Percentiles rank a stretch among this genome's conserved stretches.
Evolutionary conservation across 2,113 vertebrate genomes (phyloP).

Genomic region (Gracilinanus agilis): DNA sequence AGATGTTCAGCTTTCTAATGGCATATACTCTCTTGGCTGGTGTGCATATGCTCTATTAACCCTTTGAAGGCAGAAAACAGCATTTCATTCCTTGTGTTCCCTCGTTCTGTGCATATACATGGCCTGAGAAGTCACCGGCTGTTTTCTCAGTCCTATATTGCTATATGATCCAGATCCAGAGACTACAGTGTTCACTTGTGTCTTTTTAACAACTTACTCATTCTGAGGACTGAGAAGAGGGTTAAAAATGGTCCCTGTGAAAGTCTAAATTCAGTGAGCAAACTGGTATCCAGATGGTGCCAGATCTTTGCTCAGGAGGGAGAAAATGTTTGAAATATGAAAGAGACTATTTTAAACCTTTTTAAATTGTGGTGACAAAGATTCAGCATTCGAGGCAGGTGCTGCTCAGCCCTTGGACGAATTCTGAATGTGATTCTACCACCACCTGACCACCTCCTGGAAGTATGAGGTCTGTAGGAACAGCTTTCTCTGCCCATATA

Average conservation of each 20-base stretch:
- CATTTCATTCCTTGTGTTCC: neutral
- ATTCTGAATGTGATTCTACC: neutral
- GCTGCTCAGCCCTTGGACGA: neutral
- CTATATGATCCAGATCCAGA: neutral
- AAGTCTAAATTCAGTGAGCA: constrained; percentile 40
- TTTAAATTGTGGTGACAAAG: constrained; percentile 11
- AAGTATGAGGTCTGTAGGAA: neutral
- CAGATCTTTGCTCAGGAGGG: constrained; percentile 39
- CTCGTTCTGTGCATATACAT: neutral
- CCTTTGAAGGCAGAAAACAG: neutral
- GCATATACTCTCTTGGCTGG: no score
- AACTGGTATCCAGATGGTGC: constrained; percentile 67
- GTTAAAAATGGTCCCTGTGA: constrained; percentile 65
- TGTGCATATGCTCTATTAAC: no score
- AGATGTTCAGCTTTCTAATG: no score
- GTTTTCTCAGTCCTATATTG: neutral
- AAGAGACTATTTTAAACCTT: constrained; percentile 63
- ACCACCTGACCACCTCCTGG: no score
- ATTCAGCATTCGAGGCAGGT: neutral
- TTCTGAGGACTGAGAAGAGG: constrained; percentile 18
- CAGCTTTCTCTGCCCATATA: neutral
- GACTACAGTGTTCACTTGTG: neutral
- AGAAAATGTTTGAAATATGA: constrained; percentile 54
- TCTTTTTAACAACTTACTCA: constrained; percentile 47
- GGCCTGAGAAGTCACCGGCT: neutral